Evolutionary conservation across 2,888 invertebrate species (phyloP), one percentile per base, ranked within the genome.

Genomic region (Oconnorella tubifera): DNA sequence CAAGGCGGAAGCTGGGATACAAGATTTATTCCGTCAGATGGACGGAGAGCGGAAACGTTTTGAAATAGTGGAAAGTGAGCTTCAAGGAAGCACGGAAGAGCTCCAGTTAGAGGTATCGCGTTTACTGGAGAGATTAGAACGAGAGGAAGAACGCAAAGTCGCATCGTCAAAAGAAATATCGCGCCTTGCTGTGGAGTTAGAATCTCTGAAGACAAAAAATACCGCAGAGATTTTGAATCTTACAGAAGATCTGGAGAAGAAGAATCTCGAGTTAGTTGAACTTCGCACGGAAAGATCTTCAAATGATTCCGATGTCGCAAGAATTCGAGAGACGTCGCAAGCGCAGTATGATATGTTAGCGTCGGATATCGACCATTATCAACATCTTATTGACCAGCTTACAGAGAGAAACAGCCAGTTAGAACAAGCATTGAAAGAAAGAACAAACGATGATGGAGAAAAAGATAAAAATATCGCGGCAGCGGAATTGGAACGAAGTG

Each of bases 281-380:
- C 40, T 40, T 10, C 40, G 19, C 10, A 40, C 10, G 40, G 40
- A 40, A 19, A 14, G 40, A 19, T 10, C 10, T 14, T 10, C 40
- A 40, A 40, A 19, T 10, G 40, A 40, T 10, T 10, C 40, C 10
- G 40, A 40, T 19, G 10, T 10, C 10, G 40, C 40, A 14, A 51
- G 53, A 51, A 51, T 19, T 23, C 53, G 53, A 6, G 53, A 19
- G 6, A 29, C n/a, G 25, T 28, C 56, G 25, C 50, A 40, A 33
- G 31, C 25, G 3, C 65, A 65, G 62, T 65, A 61, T 51, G 48
- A 62, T 33, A 29, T 65, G 62, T 51, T 65, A 10, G 63, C 65
- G 14, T 55, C 55, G 27, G 65, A 65, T 53, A 56, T 65, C 48
- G 19, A 23, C 48, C 63, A 60, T 33, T 65, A 65, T 62, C 61